Evolutionary conservation across 2,797 vertebrate species (phyloP).

Genomic region (Myiotriccus ornatus): DNA sequence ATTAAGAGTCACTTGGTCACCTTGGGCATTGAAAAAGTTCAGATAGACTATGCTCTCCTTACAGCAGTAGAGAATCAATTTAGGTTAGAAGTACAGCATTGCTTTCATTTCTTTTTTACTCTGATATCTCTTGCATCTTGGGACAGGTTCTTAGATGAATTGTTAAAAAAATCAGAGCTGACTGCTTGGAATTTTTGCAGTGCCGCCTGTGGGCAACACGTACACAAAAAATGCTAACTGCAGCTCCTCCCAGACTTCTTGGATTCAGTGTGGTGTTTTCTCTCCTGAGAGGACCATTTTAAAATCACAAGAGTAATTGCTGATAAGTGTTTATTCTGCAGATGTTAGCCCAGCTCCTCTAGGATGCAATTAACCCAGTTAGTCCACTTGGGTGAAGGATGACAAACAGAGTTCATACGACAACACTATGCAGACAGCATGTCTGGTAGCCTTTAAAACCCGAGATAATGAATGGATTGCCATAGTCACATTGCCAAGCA

Average conservation of each 20-base stretch:
- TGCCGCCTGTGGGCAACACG: background rate
- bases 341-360: slow-evolving; percentile 10
- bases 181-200: background rate
- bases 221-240: background rate
- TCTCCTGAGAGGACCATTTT: background rate
- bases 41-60: background rate
- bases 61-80: background rate
- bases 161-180: background rate
- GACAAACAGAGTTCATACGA: background rate
- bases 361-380: slow-evolving; percentile 34
- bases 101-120: background rate
- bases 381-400: slow-evolving; percentile 2
- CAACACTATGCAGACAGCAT: background rate
- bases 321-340: slow-evolving; percentile 23
- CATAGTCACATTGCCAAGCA: background rate
- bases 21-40: background rate
- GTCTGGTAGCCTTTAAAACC: slow-evolving; percentile 42
- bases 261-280: background rate
- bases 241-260: background rate
- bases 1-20: background rate
- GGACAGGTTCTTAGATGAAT: background rate
- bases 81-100: background rate
- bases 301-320: slow-evolving; percentile 23
- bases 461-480: slow-evolving; percentile 38
- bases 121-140: background rate